Conservation (phyloP, 92 coral and sea anemone species). For the Epizoanthus ramosus region DNA sequence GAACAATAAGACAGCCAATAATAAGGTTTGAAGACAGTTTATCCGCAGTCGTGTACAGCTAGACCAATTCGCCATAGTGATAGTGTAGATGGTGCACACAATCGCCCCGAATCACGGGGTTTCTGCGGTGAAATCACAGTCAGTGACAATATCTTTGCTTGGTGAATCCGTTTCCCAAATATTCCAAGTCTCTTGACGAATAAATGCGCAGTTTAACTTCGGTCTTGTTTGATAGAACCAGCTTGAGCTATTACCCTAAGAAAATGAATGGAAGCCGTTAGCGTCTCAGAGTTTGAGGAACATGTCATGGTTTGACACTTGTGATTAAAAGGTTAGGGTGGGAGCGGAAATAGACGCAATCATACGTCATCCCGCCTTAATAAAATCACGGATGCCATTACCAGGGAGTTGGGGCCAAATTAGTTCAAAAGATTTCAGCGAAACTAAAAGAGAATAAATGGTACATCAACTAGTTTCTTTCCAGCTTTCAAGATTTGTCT, state of each 20-base stretch:
- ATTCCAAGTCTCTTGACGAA: not conserved
- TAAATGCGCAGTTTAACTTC: not conserved
- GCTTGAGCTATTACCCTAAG: slow-evolving; percentile 9
- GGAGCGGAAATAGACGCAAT: slow-evolving; percentile 18
- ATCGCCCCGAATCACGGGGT: not conserved
- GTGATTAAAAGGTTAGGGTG: slow-evolving; percentile 29
- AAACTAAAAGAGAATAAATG: too few relatives aligned
- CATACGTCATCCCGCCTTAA: slow-evolving; percentile 2
- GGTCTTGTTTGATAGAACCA: slow-evolving; percentile 11
- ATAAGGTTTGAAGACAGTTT: not conserved
- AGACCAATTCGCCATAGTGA: not conserved
- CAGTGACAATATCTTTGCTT: not conserved
- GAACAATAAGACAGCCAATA: not conserved
- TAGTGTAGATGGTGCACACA: not conserved
- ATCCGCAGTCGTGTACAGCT: not conserved
- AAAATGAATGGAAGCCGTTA: slow-evolving; percentile 18
- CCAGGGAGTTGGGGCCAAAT: not conserved
- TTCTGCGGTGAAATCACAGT: not conserved
- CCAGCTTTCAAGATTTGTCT: too few relatives aligned
- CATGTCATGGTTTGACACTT: slow-evolving; percentile 33
- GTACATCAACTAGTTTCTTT: too few relatives aligned
- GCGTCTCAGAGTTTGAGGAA: not conserved
- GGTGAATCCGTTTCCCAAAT: not conserved
- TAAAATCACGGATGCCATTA: not conserved
- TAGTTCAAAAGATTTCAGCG: too few relatives aligned